Base-by-base conservation (phyloP, 2,888 invertebrate genomes). In the Mantis religiosa region DNA sequence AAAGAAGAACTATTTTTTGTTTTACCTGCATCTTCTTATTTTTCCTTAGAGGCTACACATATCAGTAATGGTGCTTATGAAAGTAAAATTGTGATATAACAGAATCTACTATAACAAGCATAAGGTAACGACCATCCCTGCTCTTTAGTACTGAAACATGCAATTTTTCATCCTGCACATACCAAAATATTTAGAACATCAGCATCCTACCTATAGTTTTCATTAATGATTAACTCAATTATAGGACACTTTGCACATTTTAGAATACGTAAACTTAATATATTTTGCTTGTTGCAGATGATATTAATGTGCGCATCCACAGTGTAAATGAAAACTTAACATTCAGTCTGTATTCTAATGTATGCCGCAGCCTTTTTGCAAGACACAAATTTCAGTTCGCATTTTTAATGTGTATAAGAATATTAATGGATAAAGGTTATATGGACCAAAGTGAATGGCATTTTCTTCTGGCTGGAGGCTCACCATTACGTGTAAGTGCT, bases 331-430 rank as follows among this genome's bases (percentile, higher is more conserved):
- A 97, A 30, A 95, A 96, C 91, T 97, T 98, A 93, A 98, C 97
- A 8, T 97, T 96, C 92, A 95, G 96, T 90, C 94, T 98, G 1
- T 98, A 97, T 93, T 95, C 95, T 91, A 98, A 98, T 92, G 97
- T 98, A 14, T 98, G 98, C 92, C 95, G 98, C 87, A 98, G 98
- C 91, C 94, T 98, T 88, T 98, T 98, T 92, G 98, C 98, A 92
- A 96, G 96, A 90, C 97, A 98, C 93, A 98, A 98, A 93, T 93
- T 98, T 25, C 94, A 98, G 90, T 98, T 98, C 93, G 97, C 97
- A 12, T 96, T 97, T 92, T 94, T 97, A 34, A 92, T 97, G 47
- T 96, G 96, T 90, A 95, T 95, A 0, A 94, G 97, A 82, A 95
- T 97, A 27, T 93, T 95, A 91, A 93, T 97, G 91, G 95, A 96